Evolutionary conservation across 2,888 invertebrate species (phyloP), one percentile per base, ranked within the genome.

Genomic region (Azorinus chamasolen): DNA sequence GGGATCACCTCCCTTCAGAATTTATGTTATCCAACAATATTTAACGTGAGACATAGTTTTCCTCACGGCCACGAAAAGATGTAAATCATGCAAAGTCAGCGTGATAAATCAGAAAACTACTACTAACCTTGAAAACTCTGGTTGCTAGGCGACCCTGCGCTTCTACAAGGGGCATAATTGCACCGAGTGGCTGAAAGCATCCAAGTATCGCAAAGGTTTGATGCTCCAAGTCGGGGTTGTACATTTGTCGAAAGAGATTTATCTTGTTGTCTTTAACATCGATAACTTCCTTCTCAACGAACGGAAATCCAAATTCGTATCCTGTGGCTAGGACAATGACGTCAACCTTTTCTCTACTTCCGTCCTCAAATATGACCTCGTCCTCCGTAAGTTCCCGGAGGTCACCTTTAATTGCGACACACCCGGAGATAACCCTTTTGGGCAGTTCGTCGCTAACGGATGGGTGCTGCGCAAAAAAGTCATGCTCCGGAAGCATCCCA

Each of bases 151-250:
- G 87, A 39, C 93, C 90, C 82, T 94, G 94, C 86, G 94, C 84
- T 83, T 94, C 94, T 8, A 93, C 89, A 1, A 94, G 90, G 0
- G 94, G 94, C 88, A 93, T 92, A 18, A 94, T 87, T 2, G 93
- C 92, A 2, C 94, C 94, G 12, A 92, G 81, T 0, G 94, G 93
- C 87, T 94, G 93, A 32, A 93, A 85, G 63, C 92, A 91, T 12
- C 93, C 94, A 68, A 94, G 92, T 12, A 94, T 86, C 18, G 93
- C 93, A 41, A 94, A 83, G 0, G 93, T 93, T n/a, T 77, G 72
- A 14, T 86, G 85, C 8, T 79, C 66, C 18, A 92, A 79, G 22
- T 91, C 83, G 0, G 93, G 92, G 10, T 93, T 92, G 62, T 92
- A 93, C 83, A 93, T 91, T 78, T 90, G 91, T 77, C 93, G 91